Percentiles rank a stretch among this genome's conserved stretches.
These are phyloP conservation scores for Miltochrista miniata DNA, from an alignment of 2,888 invertebrate genomes.

Conservation along the genomic window DNA sequence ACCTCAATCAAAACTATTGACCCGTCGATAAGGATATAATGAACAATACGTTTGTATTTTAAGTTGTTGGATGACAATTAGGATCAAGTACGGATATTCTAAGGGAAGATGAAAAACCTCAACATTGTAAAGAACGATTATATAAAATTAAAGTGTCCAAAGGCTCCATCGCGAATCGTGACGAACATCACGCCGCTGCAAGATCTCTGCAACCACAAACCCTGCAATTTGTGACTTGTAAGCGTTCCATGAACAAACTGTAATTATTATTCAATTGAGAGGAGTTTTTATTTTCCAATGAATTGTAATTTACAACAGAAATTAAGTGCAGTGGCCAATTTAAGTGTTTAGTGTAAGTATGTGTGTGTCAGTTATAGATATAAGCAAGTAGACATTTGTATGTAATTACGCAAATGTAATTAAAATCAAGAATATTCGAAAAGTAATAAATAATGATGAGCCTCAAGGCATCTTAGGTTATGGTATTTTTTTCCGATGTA, in stretches of 20 bases:
- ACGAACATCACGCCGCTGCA: conserved; percentile 48
- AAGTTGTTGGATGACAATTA: conserved; percentile 22
- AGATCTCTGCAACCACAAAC: conserved; percentile 39
- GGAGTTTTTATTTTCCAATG: conserved; percentile 31
- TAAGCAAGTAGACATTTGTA: too few species aligned
- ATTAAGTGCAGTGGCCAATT: neutral
- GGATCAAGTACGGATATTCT: conserved; percentile 21
- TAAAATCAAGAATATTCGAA: too few species aligned
- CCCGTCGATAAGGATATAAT: neutral
- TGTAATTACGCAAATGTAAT: too few species aligned
- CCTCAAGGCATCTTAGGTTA: too few species aligned
- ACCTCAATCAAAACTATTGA: conserved; percentile 3
- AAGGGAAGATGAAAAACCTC: conserved; percentile 22
- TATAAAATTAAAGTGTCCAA: conserved; percentile 64
- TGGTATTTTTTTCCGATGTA: too few species aligned
- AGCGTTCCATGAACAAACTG: conserved; percentile 43
- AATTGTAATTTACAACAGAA: conserved; percentile 9
- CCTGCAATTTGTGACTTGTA: conserved; percentile 55
- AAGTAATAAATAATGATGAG: too few species aligned
- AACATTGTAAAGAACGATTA: conserved; percentile 48
- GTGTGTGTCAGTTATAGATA: too few species aligned
- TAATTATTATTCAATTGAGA: conserved; percentile 60
- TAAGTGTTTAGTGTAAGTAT: too few species aligned
- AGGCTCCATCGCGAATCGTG: conserved; percentile 57
- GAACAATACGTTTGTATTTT: conserved; percentile 1